Conservation (phyloP, 92 coral and sea anemone genomes). For the Galaxea fascicularis region DNA sequence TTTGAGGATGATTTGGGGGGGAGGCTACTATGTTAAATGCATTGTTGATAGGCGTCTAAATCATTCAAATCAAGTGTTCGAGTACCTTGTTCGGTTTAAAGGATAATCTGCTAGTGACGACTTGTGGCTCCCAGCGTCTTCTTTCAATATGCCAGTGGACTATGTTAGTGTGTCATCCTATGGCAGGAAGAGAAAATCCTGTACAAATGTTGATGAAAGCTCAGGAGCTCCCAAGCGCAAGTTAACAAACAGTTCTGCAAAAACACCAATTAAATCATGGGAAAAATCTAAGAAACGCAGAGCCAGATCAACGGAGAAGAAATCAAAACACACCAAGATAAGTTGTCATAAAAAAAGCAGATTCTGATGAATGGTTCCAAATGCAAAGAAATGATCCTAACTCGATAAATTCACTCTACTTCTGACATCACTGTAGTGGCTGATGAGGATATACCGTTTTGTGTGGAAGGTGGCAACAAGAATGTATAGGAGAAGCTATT, state of each 20-base stretch:
- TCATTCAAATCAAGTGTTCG: constrained; percentile 32
- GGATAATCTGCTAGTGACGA: constrained; percentile 43
- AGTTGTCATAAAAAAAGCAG: constrained; percentile 1
- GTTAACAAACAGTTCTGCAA: not conserved
- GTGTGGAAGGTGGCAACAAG: constrained; percentile 27
- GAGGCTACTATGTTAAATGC: constrained; percentile 29
- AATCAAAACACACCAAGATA: not conserved
- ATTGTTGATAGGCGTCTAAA: constrained; percentile 32
- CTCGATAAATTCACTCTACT: not conserved
- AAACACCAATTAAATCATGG: constrained; percentile 3
- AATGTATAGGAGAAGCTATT: constrained; percentile 2
- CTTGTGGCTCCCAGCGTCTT: constrained; percentile 50
- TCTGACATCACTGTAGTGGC: constrained; percentile 17
- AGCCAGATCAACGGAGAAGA: not conserved
- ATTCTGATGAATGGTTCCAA: constrained; percentile 10
- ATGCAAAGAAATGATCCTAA: not conserved
- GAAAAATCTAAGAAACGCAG: not conserved
- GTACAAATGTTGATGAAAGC: not conserved
- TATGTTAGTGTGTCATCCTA: constrained; percentile 15
- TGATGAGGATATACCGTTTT: constrained; percentile 11
- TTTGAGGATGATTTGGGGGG: not conserved
- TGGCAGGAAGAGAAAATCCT: constrained; percentile 28
- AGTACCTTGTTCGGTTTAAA: constrained; percentile 36
- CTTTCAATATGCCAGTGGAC: constrained; percentile 29
- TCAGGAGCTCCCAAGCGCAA: constrained; percentile 1